Evolutionary conservation across 2,113 vertebrate species (phyloP).

Genomic region (Pterocles gutturalis): DNA sequence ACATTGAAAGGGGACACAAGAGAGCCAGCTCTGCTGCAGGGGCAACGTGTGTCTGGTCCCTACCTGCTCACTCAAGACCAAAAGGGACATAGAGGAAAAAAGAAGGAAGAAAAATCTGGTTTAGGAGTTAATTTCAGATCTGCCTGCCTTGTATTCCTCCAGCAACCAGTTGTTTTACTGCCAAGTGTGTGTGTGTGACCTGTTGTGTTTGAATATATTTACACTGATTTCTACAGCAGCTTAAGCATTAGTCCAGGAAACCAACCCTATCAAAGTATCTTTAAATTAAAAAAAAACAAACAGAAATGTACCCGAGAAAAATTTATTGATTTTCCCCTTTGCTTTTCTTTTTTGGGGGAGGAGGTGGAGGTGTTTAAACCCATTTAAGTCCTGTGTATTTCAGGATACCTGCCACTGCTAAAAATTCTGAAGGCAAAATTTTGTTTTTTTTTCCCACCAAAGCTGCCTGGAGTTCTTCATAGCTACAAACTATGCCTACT

Average conservation of each 20-base stretch:
- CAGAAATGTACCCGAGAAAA: neutral
- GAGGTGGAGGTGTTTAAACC: neutral
- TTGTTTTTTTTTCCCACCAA: neutral
- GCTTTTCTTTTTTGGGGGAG: neutral
- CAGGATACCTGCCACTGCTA: neutral
- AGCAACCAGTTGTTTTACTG: neutral
- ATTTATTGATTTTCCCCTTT: neutral
- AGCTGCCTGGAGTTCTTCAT: neutral
- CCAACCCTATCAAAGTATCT: neutral
- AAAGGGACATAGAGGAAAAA: neutral
- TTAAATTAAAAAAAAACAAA: neutral
- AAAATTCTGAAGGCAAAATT: neutral
- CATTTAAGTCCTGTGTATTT: neutral
- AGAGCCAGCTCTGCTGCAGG: neutral
- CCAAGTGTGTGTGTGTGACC: neutral
- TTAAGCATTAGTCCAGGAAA: neutral
- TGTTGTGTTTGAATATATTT: neutral
- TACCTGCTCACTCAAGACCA: neutral
- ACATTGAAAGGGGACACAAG: fast-evolving
- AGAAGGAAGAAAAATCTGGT: neutral
- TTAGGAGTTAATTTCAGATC: neutral
- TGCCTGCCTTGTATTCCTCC: neutral
- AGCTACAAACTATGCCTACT: neutral
- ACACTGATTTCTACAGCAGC: neutral
- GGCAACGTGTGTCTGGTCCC: neutral